These are phyloP conservation scores for Paraescarpia echinospica DNA, from an alignment of 1,140 invertebrate genomes.

Conservation along the genomic window DNA sequence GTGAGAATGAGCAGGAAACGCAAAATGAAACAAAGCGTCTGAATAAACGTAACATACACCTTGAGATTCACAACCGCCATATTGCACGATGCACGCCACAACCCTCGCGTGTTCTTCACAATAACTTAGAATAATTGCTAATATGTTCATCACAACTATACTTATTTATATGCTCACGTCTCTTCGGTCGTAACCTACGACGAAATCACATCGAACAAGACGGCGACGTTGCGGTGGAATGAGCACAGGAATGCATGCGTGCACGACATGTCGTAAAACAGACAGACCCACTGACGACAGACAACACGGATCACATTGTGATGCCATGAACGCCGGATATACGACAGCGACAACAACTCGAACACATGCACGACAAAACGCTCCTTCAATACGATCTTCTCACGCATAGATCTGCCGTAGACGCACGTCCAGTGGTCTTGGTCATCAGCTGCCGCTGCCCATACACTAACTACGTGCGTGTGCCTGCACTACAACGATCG, in stretches of 20 bases:
- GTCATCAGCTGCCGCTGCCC: background rate
- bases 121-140: background rate
- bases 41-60: background rate
- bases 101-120: background rate
- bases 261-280: background rate
- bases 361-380: background rate
- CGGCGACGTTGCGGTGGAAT: background rate
- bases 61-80: slow-evolving; percentile 4
- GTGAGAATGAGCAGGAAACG: background rate
- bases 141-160: background rate
- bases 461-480: background rate
- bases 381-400: background rate
- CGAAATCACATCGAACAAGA: background rate
- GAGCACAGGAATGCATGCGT: background rate
- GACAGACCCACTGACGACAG: background rate
- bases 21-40: background rate
- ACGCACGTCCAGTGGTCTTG: background rate
- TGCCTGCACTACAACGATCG: background rate
- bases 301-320: background rate
- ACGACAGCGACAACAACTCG: background rate
- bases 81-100: background rate
- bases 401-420: background rate
- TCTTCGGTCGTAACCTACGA: background rate
- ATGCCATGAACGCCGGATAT: background rate
- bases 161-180: background rate